These are phyloP conservation scores for Pheosia gnoma DNA, from an alignment of 2,888 invertebrate genomes.

Conservation along the genomic window DNA sequence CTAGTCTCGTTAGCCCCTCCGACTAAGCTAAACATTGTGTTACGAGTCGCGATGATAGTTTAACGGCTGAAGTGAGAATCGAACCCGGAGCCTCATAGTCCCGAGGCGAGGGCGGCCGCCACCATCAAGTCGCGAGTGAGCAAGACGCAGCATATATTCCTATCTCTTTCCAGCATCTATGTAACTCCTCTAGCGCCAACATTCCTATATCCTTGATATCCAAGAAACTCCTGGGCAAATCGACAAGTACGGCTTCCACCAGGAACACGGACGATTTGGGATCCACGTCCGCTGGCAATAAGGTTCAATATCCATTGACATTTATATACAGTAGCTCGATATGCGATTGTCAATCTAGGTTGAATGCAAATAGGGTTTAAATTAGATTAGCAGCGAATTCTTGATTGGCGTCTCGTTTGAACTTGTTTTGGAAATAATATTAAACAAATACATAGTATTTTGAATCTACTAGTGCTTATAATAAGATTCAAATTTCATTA, in stretches of 20 bases:
- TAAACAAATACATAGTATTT: too few relatives aligned
- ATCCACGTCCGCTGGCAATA: conserved; percentile 44
- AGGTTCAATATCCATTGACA: conserved; percentile 42
- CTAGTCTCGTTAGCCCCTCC: too few relatives aligned
- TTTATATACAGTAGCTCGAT: not conserved
- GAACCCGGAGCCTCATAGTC: too few relatives aligned
- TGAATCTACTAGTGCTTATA: too few relatives aligned
- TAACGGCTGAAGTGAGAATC: too few relatives aligned
- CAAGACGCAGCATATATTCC: not conserved
- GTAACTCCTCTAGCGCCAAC: conserved; percentile 46
- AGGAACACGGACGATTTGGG: conserved; percentile 43
- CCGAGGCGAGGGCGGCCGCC: too few relatives aligned
- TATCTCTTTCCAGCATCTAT: conserved; percentile 48
- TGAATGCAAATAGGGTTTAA: conserved; percentile 16
- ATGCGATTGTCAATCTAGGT: not conserved
- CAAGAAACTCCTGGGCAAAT: conserved; percentile 47
- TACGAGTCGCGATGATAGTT: too few relatives aligned
- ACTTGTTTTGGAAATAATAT: too few relatives aligned
- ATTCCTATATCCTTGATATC: conserved; percentile 47
- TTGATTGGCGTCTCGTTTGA: too few relatives aligned
- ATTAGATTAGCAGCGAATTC: not conserved
- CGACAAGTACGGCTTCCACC: conserved; percentile 38
- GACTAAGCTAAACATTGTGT: too few relatives aligned
- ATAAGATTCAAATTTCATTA: too few relatives aligned
- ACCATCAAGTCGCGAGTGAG: too few relatives aligned